phyloP scores from a whole-genome alignment of 2,888 invertebrate species.

The Marronus borbonicus region DNA sequence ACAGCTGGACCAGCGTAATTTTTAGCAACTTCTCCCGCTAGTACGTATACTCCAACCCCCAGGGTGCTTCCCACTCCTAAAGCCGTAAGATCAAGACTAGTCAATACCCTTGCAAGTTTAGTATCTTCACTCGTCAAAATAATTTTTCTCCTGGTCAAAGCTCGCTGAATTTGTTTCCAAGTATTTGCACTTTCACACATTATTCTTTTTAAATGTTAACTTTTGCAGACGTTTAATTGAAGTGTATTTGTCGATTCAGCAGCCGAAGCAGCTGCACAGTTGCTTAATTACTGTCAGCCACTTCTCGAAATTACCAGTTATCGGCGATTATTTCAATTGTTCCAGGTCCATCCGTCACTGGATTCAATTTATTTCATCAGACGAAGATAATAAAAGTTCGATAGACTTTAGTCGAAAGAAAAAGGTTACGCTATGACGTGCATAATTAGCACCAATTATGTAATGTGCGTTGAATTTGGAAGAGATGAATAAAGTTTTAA shows the following conservation, averaged over 20 bases:
- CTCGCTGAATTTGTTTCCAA: slow-evolving; percentile 60
- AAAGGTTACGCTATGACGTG: neutral
- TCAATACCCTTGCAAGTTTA: slow-evolving; percentile 81
- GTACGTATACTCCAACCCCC: slow-evolving; percentile 92
- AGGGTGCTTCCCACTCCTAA: slow-evolving; percentile 88
- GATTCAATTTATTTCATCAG: slow-evolving; percentile 2
- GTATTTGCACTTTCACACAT: slow-evolving; percentile 20
- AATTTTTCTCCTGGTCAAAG: slow-evolving; percentile 70
- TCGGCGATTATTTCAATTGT: slow-evolving; percentile 9
- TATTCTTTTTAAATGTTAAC: neutral
- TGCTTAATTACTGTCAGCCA: neutral
- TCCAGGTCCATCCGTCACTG: neutral
- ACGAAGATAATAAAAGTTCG: slow-evolving; percentile 7
- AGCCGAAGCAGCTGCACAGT: slow-evolving; percentile 6
- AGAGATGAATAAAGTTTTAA: too few species aligned
- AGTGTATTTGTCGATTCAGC: neutral
- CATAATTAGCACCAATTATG: too few species aligned
- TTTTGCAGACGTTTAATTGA: slow-evolving; percentile 10
- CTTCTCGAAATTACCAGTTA: slow-evolving; percentile 22
- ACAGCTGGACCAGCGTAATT: slow-evolving; percentile 90
- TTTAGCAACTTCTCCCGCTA: slow-evolving; percentile 89
- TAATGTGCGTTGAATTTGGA: too few species aligned
- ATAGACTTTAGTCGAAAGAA: slow-evolving; percentile 1
- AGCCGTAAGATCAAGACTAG: slow-evolving; percentile 87
- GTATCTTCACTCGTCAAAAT: slow-evolving; percentile 68